These are phyloP conservation scores for Cacatua alba DNA, from an alignment of 2,113 vertebrate species.

Conservation along the genomic window DNA sequence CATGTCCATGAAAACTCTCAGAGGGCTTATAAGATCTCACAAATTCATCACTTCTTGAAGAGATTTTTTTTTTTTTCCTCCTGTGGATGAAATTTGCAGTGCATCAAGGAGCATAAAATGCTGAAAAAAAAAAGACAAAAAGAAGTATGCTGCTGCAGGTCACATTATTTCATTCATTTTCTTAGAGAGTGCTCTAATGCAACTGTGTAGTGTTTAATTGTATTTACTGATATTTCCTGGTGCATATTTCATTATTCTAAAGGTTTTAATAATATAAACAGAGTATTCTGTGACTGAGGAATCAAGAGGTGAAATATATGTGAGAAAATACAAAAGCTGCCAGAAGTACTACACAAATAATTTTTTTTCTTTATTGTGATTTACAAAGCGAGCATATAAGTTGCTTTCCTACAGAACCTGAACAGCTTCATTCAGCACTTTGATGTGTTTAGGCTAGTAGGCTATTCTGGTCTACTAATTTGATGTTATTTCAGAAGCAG, in stretches of 20 bases:
- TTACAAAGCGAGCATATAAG: background rate
- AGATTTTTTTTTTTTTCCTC: background rate
- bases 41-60: background rate
- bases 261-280: background rate
- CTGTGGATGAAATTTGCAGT: background rate
- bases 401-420: background rate
- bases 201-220: background rate
- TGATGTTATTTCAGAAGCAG: conserved; percentile 7
- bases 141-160: background rate
- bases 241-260: conserved; percentile 2
- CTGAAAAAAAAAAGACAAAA: background rate
- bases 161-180: background rate
- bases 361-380: conserved; percentile 2
- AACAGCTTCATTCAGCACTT: conserved; percentile 27
- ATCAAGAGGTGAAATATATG: background rate
- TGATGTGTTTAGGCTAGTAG: conserved; percentile 7
- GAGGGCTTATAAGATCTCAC: background rate
- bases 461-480: conserved; percentile 7
- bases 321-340: background rate
- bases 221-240: background rate
- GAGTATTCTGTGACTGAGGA: background rate
- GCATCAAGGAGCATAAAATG: background rate
- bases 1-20: background rate
- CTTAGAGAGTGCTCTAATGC: background rate
- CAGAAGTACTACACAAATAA: background rate